Percentiles rank a stretch among this genome's conserved stretches.
Evolutionary conservation across 2,888 invertebrate species (phyloP).

Genomic region (Aphrophora alni): DNA sequence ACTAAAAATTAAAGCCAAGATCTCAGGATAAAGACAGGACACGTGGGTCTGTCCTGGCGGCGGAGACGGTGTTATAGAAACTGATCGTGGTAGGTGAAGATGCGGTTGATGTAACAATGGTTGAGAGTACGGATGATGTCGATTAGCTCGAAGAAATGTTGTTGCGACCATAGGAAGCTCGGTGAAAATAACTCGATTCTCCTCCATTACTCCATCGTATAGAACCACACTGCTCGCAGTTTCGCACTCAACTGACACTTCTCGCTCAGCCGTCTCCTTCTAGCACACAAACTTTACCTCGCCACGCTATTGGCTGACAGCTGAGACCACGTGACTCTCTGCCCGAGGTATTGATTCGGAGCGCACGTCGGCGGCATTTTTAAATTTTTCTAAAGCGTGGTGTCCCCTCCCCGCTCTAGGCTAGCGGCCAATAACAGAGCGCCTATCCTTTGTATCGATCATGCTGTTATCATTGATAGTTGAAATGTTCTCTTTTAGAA

Average conservation of each 20-base stretch:
- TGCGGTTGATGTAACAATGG: conserved; percentile 59
- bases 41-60: conserved; percentile 70
- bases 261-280: neutral
- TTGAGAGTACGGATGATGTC: conserved; percentile 60
- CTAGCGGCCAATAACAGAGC: conserved; percentile 32
- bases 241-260: conserved; percentile 31
- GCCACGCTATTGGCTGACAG: conserved; percentile 20
- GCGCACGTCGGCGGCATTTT: conserved; percentile 38
- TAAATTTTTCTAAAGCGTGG: conserved; percentile 40
- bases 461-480: conserved; percentile 25
- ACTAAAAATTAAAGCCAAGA: conserved; percentile 90
- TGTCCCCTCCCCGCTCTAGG: conserved; percentile 23
- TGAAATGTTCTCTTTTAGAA: neutral
- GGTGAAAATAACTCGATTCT: conserved; percentile 44
- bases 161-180: conserved; percentile 44
- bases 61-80: conserved; percentile 51
- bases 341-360: conserved; percentile 37
- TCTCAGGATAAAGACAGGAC: conserved; percentile 89
- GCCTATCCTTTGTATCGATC: conserved; percentile 27
- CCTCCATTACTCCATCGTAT: conserved; percentile 35
- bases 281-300: conserved; percentile 20
- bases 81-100: conserved; percentile 54
- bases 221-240: neutral
- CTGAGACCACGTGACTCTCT: conserved; percentile 22
- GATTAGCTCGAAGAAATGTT: neutral